Evolutionary conservation across 2,888 invertebrate genomes (phyloP).

Genomic region (Galerucella calmariensis): DNA sequence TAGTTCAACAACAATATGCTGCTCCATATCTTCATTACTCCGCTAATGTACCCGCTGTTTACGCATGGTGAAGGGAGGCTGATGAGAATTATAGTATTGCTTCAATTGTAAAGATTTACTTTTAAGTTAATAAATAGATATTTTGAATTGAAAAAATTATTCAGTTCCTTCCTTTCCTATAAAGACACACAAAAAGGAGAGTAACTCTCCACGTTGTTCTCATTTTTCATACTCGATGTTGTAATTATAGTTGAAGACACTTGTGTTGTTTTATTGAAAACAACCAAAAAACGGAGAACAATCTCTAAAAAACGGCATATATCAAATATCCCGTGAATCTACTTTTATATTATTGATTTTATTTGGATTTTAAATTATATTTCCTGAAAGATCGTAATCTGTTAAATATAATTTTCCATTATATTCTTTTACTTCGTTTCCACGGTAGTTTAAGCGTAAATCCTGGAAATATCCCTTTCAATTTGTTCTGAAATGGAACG

Average conservation of each 20-base stretch:
- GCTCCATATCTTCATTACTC: slow-evolving; percentile 32
- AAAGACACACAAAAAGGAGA: too few species aligned
- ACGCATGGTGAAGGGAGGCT: slow-evolving; percentile 49
- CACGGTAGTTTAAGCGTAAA: slow-evolving; percentile 6
- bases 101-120: neutral
- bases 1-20: slow-evolving; percentile 28
- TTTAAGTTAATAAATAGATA: too few species aligned
- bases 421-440: slow-evolving; percentile 4
- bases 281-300: too few species aligned
- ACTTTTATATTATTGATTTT: neutral
- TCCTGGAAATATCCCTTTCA: slow-evolving; percentile 19
- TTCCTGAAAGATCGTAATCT: neutral
- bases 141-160: too few species aligned
- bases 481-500: slow-evolving; percentile 22
- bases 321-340: too few species aligned
- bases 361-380: neutral
- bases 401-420: neutral
- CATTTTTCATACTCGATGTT: too few species aligned
- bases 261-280: too few species aligned
- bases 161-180: too few species aligned
- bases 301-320: too few species aligned
- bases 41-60: slow-evolving; percentile 36
- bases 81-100: slow-evolving; percentile 19
- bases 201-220: too few species aligned
- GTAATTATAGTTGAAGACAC: too few species aligned